These are phyloP conservation scores for Paratrypauchen microcephalus DNA, from an alignment of 2,797 vertebrate genomes.

Conservation along the genomic window DNA sequence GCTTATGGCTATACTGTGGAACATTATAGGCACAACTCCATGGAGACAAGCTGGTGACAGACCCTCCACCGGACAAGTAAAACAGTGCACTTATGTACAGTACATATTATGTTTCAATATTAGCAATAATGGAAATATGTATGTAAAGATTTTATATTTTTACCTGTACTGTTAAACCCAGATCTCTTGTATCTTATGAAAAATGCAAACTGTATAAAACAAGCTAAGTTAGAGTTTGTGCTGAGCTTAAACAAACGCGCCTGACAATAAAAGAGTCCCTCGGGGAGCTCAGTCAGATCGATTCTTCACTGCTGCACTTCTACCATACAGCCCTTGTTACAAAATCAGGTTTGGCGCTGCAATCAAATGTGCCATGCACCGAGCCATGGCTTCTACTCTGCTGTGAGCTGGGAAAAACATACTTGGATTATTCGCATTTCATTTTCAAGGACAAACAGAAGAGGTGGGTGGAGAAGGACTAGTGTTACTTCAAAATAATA, in stretches of 20 bases:
- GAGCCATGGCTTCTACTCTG: conserved; percentile 8
- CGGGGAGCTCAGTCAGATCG: conserved; percentile 28
- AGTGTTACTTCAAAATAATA: too few relatives aligned
- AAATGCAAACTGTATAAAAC: conserved; percentile 23
- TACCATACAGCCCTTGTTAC: conserved; percentile 35
- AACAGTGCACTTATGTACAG: too few relatives aligned
- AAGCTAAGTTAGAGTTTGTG: conserved; percentile 23
- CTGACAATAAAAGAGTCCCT: conserved; percentile 33
- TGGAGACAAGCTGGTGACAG: too few relatives aligned
- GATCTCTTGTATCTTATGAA: conserved; percentile 21
- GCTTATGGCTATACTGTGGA: too few relatives aligned
- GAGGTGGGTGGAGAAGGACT: neutral
- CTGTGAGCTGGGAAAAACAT: conserved; percentile 9
- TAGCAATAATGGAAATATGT: too few relatives aligned
- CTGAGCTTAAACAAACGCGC: conserved; percentile 39
- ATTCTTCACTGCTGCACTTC: conserved; percentile 40
- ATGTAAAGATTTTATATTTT: neutral
- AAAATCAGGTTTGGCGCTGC: conserved; percentile 35
- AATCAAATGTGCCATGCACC: conserved; percentile 26
- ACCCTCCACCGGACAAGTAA: too few relatives aligned
- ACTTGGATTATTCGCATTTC: conserved; percentile 13
- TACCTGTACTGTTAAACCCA: conserved; percentile 15
- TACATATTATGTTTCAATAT: too few relatives aligned
- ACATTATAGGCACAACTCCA: too few relatives aligned
- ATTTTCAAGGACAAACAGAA: conserved; percentile 40